Percentiles rank a stretch among this genome's conserved stretches.
These are phyloP conservation scores for Pseudotriccus pelzelni DNA, from an alignment of 2,797 vertebrate species.

Conservation along the genomic window DNA sequence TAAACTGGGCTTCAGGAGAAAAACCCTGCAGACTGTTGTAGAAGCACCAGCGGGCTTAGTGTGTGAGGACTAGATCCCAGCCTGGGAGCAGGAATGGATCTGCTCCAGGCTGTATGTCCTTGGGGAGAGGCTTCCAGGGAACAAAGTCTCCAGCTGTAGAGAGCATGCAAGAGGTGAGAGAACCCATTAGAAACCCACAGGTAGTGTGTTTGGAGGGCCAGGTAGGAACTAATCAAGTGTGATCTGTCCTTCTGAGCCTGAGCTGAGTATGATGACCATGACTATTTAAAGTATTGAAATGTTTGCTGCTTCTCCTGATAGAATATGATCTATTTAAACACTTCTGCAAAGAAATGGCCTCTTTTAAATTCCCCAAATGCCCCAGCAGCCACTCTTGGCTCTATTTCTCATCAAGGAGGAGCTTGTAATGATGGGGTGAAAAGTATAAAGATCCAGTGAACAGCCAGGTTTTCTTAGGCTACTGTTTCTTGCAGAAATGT, in stretches of 20 bases:
- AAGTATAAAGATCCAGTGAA: background rate
- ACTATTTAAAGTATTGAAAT: background rate
- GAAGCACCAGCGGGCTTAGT: background rate
- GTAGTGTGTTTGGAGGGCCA: background rate
- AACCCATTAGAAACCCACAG: background rate
- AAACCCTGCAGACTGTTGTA: accelerated
- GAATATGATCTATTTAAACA: background rate
- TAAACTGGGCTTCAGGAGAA: background rate
- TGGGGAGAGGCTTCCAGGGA: background rate
- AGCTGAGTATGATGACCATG: no score
- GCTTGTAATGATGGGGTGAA: background rate
- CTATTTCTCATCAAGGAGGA: background rate
- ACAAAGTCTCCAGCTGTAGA: background rate
- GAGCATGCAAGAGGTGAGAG: background rate
- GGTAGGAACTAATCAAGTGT: background rate
- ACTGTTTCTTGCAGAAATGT: background rate
- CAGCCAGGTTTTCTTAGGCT: background rate
- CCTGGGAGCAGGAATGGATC: background rate
- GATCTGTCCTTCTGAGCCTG: background rate
- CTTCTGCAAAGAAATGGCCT: background rate
- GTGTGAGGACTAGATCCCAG: background rate
- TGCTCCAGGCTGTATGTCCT: background rate
- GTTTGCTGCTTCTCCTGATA: background rate
- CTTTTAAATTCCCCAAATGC: background rate
- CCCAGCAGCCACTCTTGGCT: background rate